A percentile compares a stretch with the other conserved stretches of the same genome.
Conservation (phyloP, 2,113 vertebrate species). For the Elephas maximus region DNA sequence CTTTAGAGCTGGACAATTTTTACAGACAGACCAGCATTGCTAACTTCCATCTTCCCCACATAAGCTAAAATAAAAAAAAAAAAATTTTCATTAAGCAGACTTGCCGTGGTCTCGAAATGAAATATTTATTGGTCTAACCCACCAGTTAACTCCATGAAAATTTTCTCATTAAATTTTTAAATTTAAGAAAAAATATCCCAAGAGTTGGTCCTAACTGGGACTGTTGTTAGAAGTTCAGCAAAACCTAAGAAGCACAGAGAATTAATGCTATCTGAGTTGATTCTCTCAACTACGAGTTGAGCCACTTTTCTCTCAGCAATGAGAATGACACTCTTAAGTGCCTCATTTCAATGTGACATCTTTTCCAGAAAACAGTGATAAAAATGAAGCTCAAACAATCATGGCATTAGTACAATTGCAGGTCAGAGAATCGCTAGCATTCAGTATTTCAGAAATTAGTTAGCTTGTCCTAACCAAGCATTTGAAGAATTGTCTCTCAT, state of each 20-base stretch:
- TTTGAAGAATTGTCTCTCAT: not conserved
- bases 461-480: not conserved
- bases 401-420: not conserved
- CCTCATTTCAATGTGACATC: not conserved
- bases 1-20: not conserved
- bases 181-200: not conserved
- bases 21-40: too few species aligned
- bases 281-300: not conserved
- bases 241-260: not conserved
- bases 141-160: not conserved
- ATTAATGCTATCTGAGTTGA: not conserved
- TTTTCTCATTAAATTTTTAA: not conserved
- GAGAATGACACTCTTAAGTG: not conserved
- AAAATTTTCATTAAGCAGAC: not conserved
- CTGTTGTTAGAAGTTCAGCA: not conserved
- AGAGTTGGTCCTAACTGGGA: not conserved
- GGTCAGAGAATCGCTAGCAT: not conserved
- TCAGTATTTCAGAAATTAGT: not conserved
- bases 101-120: not conserved
- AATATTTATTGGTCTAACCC: not conserved
- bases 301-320: not conserved
- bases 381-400: not conserved
- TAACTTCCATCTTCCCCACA: not conserved
- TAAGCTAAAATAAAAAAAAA: too few species aligned
- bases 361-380: not conserved